Evolutionary conservation across 2,888 invertebrate species (phyloP).

Genomic region (Sipha maydis): DNA sequence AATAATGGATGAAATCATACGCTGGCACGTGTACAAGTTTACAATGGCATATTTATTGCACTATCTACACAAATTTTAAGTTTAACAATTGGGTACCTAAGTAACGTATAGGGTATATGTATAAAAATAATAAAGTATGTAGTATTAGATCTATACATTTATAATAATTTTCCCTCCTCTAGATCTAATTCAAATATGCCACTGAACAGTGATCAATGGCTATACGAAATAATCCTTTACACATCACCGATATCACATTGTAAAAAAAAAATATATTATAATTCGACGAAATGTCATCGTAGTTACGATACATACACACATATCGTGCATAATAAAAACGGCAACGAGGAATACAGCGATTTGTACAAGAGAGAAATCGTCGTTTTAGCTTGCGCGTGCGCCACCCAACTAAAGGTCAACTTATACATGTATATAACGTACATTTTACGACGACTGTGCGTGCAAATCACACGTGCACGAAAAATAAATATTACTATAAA

Average conservation of each 20-base stretch:
- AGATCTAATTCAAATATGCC: too few relatives aligned
- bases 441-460: not conserved
- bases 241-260: not conserved
- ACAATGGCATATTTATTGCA: too few relatives aligned
- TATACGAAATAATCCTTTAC: not conserved
- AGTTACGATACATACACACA: not conserved
- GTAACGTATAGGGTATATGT: too few relatives aligned
- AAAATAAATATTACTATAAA: constrained; percentile 2
- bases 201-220: too few relatives aligned
- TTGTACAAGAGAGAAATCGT: not conserved
- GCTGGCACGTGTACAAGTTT: too few relatives aligned
- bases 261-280: not conserved
- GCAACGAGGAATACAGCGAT: not conserved
- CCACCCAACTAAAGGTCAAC: not conserved
- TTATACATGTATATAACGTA: not conserved
- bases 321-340: not conserved
- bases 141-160: too few relatives aligned
- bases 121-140: too few relatives aligned
- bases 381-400: not conserved
- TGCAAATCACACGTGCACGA: constrained; percentile 11
- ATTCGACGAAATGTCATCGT: not conserved
- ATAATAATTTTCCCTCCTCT: too few relatives aligned
- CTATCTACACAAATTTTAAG: too few relatives aligned
- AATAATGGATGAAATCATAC: too few relatives aligned
- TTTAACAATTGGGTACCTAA: too few relatives aligned